These are phyloP conservation scores for Agrochola lychnidis DNA, from an alignment of 2,888 invertebrate genomes.

Conservation along the genomic window DNA sequence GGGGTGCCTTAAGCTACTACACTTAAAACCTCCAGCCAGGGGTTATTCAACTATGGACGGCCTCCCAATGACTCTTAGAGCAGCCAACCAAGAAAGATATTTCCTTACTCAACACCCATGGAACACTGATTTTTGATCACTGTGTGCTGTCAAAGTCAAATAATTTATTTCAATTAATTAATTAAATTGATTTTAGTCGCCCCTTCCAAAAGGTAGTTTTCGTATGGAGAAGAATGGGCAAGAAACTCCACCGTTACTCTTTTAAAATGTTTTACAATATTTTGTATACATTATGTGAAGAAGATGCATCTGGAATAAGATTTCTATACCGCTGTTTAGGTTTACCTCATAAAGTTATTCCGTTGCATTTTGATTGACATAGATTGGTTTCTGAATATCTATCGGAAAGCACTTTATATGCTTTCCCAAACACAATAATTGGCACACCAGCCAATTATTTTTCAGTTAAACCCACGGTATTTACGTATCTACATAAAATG, in stretches of 20 bases:
- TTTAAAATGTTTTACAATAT: no score
- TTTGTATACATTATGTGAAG: no score
- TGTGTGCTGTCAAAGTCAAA: not conserved
- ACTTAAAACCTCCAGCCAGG: no score
- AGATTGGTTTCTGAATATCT: not conserved
- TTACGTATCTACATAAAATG: not conserved
- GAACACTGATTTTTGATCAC: not conserved
- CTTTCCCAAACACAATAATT: constrained; percentile 6
- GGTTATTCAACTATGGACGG: not conserved
- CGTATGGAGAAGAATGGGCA: no score
- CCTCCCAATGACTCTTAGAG: not conserved
- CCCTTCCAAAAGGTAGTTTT: no score
- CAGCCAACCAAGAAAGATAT: no score
- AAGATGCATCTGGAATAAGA: no score
- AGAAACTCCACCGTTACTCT: no score
- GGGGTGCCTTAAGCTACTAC: no score
- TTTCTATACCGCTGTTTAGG: no score
- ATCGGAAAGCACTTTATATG: not conserved
- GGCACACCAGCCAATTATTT: constrained; percentile 9
- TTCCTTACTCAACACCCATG: not conserved
- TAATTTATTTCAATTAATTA: no score
- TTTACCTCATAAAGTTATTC: not conserved
- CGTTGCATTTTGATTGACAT: not conserved
- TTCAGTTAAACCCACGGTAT: not conserved
- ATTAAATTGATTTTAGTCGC: no score